These are phyloP conservation scores for Drosophila lowei DNA, from an alignment of 1,140 invertebrate genomes.

Conservation along the genomic window DNA sequence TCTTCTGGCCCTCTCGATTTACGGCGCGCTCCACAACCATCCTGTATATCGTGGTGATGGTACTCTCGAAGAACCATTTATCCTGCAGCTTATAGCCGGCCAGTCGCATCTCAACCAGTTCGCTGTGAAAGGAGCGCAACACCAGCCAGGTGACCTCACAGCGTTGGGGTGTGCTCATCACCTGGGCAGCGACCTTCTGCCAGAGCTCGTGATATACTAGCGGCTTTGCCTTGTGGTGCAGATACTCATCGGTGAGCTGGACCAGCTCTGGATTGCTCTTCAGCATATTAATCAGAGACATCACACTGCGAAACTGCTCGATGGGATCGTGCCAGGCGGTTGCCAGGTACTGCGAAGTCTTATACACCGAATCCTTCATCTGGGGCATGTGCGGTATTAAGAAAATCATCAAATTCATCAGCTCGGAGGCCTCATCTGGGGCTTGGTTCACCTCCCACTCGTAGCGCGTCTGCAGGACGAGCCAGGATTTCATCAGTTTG, in stretches of 20 bases:
- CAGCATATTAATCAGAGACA: conserved; percentile 47
- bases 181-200: conserved; percentile 5
- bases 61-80: conserved; percentile 75
- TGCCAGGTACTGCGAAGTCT: conserved; percentile 54
- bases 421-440: conserved; percentile 12
- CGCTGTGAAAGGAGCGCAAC: conserved; percentile 63
- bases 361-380: conserved; percentile 46
- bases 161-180: conserved; percentile 25
- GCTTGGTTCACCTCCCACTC: conserved; percentile 59
- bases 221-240: background rate
- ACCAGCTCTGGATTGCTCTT: conserved; percentile 39
- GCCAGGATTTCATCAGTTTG: conserved; percentile 74
- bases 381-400: conserved; percentile 27
- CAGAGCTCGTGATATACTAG: conserved; percentile 42
- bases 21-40: background rate
- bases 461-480: conserved; percentile 59
- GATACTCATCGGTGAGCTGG: conserved; percentile 21
- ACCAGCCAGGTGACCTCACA: conserved; percentile 73
- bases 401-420: conserved; percentile 30
- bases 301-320: conserved; percentile 64
- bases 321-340: conserved; percentile 60
- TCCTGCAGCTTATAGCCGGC: conserved; percentile 68
- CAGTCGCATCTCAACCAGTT: conserved; percentile 60
- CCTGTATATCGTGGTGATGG: conserved; percentile 48
- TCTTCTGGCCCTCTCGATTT: background rate